These are phyloP conservation scores for Allolobophora icterica DNA, from an alignment of 2,888 invertebrate species.

Conservation along the genomic window DNA sequence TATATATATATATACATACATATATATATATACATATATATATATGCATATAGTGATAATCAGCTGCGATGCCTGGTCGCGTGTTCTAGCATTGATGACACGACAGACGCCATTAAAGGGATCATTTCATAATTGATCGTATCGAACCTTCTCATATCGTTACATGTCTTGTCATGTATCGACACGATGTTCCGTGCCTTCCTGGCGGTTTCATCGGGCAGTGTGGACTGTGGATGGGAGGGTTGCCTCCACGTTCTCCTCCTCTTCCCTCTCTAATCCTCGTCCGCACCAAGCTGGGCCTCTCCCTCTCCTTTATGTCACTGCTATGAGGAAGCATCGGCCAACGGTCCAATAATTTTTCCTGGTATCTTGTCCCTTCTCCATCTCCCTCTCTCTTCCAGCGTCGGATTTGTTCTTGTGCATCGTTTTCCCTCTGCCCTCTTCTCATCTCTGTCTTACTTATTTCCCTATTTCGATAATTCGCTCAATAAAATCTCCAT, in stretches of 20 bases:
- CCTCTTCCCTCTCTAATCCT: background rate
- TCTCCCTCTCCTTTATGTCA: background rate
- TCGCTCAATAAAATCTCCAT: background rate
- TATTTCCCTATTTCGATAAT: background rate
- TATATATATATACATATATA: background rate
- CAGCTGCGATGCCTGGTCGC: too few species aligned
- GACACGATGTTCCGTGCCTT: background rate
- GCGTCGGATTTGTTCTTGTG: background rate
- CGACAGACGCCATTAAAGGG: constrained; percentile 8
- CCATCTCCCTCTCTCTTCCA: too few species aligned
- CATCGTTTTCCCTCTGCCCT: too few species aligned
- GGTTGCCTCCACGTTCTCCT: background rate
- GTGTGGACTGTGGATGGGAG: background rate
- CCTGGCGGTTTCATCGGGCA: background rate
- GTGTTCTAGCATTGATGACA: background rate
- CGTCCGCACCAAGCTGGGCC: too few species aligned
- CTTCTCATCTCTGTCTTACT: background rate
- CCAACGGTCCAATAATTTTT: background rate
- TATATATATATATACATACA: background rate
- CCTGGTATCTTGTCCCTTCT: background rate
- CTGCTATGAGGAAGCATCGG: background rate
- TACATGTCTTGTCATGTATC: constrained; percentile 17
- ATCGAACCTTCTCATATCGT: background rate
- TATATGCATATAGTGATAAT: background rate
- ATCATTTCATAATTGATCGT: constrained; percentile 29